Evolutionary conservation across 2,888 invertebrate species (phyloP).

Genomic region (Pollenia amentaria): DNA sequence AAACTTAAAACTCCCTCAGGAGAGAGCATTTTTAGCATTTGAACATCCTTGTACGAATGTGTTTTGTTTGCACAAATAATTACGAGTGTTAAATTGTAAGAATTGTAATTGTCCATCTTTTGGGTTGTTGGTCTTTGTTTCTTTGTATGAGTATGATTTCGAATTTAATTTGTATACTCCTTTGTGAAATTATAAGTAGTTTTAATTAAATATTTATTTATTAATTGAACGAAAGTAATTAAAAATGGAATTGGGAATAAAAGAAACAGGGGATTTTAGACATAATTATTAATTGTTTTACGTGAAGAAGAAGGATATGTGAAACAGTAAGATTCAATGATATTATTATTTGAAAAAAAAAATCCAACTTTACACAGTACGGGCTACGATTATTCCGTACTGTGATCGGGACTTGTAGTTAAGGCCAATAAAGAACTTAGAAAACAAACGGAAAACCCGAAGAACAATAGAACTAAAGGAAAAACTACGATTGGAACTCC

Average conservation of each 20-base stretch:
- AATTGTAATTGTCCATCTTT: slow-evolving; percentile 30
- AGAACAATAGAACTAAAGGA: too few relatives aligned
- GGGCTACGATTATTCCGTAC: too few relatives aligned
- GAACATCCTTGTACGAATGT: neutral
- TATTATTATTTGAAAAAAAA: too few relatives aligned
- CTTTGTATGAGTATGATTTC: neutral
- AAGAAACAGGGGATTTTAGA: neutral
- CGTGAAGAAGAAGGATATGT: too few relatives aligned
- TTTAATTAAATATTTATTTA: slow-evolving; percentile 37
- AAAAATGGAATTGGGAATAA: neutral
- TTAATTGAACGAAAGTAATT: neutral
- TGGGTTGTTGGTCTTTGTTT: slow-evolving; percentile 5
- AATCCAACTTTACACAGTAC: too few relatives aligned
- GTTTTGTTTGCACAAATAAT: slow-evolving; percentile 35
- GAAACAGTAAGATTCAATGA: too few relatives aligned
- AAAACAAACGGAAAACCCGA: too few relatives aligned
- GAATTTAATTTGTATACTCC: slow-evolving; percentile 31
- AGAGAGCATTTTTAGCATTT: slow-evolving; percentile 2
- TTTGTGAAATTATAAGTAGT: slow-evolving; percentile 9
- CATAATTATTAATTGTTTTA: neutral
- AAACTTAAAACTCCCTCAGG: slow-evolving; percentile 3
- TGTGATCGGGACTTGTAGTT: too few relatives aligned
- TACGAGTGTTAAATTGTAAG: slow-evolving; percentile 38
- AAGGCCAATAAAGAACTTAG: too few relatives aligned
- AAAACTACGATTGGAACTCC: too few relatives aligned